Evolutionary conservation across 2,888 invertebrate species (phyloP), one percentile per base, ranked within the genome.

Genomic region (Chelonus formosanus): DNA sequence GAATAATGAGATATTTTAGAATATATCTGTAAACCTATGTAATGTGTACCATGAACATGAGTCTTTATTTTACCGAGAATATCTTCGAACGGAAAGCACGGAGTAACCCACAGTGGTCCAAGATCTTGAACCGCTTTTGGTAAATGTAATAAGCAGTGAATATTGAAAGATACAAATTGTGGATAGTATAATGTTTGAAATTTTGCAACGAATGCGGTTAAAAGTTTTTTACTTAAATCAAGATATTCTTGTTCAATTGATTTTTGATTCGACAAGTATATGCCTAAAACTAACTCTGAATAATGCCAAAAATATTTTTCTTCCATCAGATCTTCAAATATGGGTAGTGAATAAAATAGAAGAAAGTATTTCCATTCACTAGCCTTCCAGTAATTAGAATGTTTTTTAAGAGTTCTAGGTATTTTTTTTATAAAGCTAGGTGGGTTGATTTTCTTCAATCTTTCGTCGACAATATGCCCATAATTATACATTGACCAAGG

Each of bases 131-230:
- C 67, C 4, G 40, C 32, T 31, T 59, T 48, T 7, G 63, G 45
- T 52, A 70, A 63, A 53, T 70, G 70, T 3, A 20, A 6, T n/a
- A 68, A n/a, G n/a, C 44, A 56, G 40, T 70, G 68, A 10, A 68
- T 4, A 36, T 70, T 70, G 43, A 54, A 65, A 32, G 59, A n/a
- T 63, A 67, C 63, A 10, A 34, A 20, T 48, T 59, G 55, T 6
- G 5, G 6, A 4, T 44, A 45, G 44, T 70, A 68, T 1, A 68
- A 45, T 43, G 44, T 2, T 55, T 54, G 58, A 53, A 65, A 70
- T 56, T 31, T n/a, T 20, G 40, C 31, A 8, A 63, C 48, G 31
- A 68, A 67, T 54, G 66, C 65, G 3, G 7, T 10, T 3, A 70
- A 43, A 7, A 55, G 44, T 8, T 44, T 4, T 20, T 20, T 20